Percentiles rank a stretch among this genome's conserved stretches.
Evolutionary conservation across 1,140 invertebrate genomes (phyloP).

Genomic region (Odontomachus brunneus): DNA sequence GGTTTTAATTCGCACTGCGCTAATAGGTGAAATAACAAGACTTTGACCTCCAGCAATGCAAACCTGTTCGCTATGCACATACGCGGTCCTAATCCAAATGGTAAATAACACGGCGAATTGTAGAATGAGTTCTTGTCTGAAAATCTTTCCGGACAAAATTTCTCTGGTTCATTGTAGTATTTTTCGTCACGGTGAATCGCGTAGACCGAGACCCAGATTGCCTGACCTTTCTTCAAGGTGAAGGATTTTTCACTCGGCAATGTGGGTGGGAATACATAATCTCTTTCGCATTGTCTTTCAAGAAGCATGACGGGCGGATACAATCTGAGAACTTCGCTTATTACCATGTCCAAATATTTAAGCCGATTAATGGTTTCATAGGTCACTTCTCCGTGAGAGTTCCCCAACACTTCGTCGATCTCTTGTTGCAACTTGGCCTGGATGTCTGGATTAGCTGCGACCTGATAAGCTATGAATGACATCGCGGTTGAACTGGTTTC

Average conservation of each 20-base stretch:
- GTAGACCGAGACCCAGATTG: slow-evolving; percentile 82
- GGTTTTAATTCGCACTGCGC: slow-evolving; percentile 85
- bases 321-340: slow-evolving; percentile 70
- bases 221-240: slow-evolving; percentile 33
- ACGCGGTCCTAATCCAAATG: slow-evolving; percentile 83
- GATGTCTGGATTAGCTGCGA: slow-evolving; percentile 60
- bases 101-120: slow-evolving; percentile 73
- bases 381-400: slow-evolving; percentile 78
- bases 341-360: slow-evolving; percentile 77
- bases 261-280: slow-evolving; percentile 66
- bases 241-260: slow-evolving; percentile 69
- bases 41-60: slow-evolving; percentile 86
- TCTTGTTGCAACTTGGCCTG: slow-evolving; percentile 83
- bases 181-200: slow-evolving; percentile 81
- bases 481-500: slow-evolving; percentile 86
- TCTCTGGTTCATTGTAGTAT: slow-evolving; percentile 79
- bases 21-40: slow-evolving; percentile 84
- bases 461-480: slow-evolving; percentile 79
- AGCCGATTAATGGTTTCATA: slow-evolving; percentile 80
- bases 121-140: slow-evolving; percentile 79
- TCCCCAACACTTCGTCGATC: slow-evolving; percentile 82
- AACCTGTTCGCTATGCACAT: slow-evolving; percentile 85
- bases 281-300: slow-evolving; percentile 54
- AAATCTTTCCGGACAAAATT: slow-evolving; percentile 86
- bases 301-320: slow-evolving; percentile 35